These are phyloP conservation scores for Crotalus tigris DNA, from an alignment of 2,113 vertebrate species.

Conservation along the genomic window DNA sequence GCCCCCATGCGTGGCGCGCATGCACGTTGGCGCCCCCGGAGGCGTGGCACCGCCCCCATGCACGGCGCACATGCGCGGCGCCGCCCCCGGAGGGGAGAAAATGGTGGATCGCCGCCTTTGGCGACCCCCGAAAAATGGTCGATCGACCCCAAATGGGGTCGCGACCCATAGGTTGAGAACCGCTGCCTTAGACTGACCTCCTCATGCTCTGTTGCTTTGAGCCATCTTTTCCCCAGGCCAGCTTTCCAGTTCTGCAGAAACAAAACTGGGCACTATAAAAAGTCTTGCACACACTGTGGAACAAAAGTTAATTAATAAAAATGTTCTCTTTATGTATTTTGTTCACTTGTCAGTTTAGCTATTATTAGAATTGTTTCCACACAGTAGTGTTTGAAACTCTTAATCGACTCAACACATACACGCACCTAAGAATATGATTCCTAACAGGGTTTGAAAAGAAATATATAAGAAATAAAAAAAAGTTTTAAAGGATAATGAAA, in stretches of 20 bases:
- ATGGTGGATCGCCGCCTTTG: too few species aligned
- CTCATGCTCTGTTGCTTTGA: not conserved
- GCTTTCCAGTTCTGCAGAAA: not conserved
- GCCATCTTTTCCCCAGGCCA: not conserved
- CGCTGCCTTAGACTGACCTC: not conserved
- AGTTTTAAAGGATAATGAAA: not conserved
- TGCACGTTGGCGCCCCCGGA: too few species aligned
- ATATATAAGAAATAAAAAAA: not conserved
- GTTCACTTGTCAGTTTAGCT: not conserved
- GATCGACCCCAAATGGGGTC: too few species aligned
- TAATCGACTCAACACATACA: not conserved
- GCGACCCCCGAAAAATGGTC: too few species aligned
- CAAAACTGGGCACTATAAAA: not conserved
- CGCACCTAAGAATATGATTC: not conserved
- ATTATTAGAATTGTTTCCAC: slow-evolving; percentile 8
- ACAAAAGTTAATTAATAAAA: slow-evolving; percentile 9
- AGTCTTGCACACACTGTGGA: not conserved
- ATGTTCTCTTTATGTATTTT: not conserved
- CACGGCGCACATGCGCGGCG: too few species aligned
- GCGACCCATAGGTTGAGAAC: too few species aligned
- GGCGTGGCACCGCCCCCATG: too few species aligned
- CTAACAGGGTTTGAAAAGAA: not conserved
- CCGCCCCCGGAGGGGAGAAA: too few species aligned
- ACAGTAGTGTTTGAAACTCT: not conserved
- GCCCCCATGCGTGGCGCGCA: too few species aligned